A percentile compares a stretch with the other conserved stretches of the same genome.
Conservation (phyloP, 2,797 vertebrate genomes). For the Lagorchestes hirsutus region DNA sequence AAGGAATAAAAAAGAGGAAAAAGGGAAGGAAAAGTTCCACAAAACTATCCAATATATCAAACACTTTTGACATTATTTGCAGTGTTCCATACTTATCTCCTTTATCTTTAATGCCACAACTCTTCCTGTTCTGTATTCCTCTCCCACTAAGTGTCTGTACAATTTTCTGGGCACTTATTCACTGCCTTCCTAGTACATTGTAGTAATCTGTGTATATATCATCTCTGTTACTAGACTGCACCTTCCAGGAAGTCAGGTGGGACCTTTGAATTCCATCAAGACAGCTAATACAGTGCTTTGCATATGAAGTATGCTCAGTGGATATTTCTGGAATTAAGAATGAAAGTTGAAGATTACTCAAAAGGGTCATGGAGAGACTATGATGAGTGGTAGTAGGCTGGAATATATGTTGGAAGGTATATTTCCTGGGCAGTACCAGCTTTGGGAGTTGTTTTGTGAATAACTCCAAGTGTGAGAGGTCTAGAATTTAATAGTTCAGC, state of each 20-base stretch:
- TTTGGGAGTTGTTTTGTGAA: background rate
- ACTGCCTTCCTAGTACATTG: background rate
- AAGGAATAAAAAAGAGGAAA: background rate
- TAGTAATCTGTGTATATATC: background rate
- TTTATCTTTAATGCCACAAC: background rate
- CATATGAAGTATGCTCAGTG: background rate
- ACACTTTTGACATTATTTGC: background rate
- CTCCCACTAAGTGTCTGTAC: background rate
- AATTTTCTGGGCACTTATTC: background rate
- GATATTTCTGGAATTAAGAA: background rate
- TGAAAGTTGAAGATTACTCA: background rate
- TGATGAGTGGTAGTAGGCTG: background rate
- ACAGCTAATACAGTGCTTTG: background rate
- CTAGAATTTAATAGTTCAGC: background rate
- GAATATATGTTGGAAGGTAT: background rate
- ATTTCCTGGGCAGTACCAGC: background rate
- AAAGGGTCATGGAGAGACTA: background rate
- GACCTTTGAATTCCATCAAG: background rate
- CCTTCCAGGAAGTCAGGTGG: background rate
- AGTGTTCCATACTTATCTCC: background rate
- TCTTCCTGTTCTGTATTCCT: background rate
- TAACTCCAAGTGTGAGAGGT: background rate
- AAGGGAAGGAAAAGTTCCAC: background rate
- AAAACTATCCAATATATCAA: background rate
- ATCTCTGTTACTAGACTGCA: background rate